Percentiles rank a stretch among this genome's conserved stretches.
Conservation (phyloP, 2,113 vertebrate genomes). For the Archilochus colubris region DNA sequence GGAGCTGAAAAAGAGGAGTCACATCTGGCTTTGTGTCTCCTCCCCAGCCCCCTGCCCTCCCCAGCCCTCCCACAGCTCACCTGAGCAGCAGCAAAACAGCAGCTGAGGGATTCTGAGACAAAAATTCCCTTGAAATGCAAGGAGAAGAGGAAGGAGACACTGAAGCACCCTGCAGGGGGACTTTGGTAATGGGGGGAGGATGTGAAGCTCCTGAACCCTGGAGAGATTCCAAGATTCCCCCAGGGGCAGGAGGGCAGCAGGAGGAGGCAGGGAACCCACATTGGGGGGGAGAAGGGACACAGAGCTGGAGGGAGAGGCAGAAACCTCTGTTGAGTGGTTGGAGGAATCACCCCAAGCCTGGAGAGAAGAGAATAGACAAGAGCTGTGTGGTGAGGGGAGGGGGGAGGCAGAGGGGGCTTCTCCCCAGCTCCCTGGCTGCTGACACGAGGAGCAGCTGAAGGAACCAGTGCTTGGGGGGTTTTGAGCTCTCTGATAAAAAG, state of each 20-base stretch:
- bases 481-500: not conserved
- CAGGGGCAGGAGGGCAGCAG: not conserved
- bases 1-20: not conserved
- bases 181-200: not conserved
- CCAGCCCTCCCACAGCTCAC: not conserved
- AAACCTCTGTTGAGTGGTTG: not conserved
- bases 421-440: not conserved
- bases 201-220: too few species aligned
- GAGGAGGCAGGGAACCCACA: accelerated
- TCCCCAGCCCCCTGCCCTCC: not conserved
- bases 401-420: not conserved
- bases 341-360: not conserved
- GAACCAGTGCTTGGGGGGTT: not conserved
- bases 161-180: accelerated
- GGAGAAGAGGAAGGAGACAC: too few species aligned
- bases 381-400: not conserved
- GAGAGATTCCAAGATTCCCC: not conserved
- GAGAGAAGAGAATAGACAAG: not conserved
- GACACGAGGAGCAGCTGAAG: not conserved
- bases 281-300: not conserved
- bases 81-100: not conserved
- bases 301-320: not conserved
- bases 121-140: not conserved
- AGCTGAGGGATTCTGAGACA: not conserved
- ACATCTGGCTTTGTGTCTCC: not conserved